phyloP scores from a whole-genome alignment of 2,113 vertebrate species.

The Pimephales promelas region DNA sequence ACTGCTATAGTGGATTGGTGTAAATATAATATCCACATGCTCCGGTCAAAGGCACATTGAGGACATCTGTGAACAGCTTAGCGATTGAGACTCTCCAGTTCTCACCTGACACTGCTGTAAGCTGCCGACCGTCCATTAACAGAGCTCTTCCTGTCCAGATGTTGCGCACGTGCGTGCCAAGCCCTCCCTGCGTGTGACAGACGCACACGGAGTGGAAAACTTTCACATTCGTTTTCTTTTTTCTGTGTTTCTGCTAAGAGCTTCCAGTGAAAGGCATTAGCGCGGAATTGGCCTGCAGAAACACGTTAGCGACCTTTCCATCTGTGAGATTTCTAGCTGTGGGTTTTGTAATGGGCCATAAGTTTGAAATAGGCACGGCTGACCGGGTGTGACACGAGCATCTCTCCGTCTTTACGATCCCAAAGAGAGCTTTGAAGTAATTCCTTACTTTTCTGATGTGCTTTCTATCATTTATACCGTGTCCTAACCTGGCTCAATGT shows the following conservation, averaged over 20 bases:
- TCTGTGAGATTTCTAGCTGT: conserved; percentile 36
- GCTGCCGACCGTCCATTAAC: conserved; percentile 34
- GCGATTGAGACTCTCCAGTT: conserved; percentile 18
- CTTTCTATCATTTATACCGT: neutral
- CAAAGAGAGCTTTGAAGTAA: neutral
- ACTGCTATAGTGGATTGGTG: neutral
- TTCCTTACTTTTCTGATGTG: neutral
- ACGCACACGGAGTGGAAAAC: conserved; percentile 27
- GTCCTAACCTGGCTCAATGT: neutral
- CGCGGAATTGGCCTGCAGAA: conserved; percentile 18
- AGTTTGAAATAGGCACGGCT: neutral
- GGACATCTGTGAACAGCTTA: conserved; percentile 28
- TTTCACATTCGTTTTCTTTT: conserved; percentile 33
- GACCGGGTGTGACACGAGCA: neutral
- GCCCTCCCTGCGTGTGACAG: conserved; percentile 17
- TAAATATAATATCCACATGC: conserved; percentile 4
- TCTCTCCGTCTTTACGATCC: neutral
- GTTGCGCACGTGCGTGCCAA: conserved; percentile 14
- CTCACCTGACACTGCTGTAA: conserved; percentile 21
- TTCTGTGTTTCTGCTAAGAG: conserved; percentile 26
- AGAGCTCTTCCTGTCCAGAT: conserved; percentile 36
- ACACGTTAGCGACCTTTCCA: conserved; percentile 12
- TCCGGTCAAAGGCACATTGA: conserved; percentile 14
- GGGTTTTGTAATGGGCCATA: neutral
- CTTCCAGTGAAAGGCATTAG: conserved; percentile 43